Percentiles rank a stretch among this genome's conserved stretches.
Evolutionary conservation across 2,113 vertebrate species (phyloP).

Genomic region (Xyrauchen texanus): DNA sequence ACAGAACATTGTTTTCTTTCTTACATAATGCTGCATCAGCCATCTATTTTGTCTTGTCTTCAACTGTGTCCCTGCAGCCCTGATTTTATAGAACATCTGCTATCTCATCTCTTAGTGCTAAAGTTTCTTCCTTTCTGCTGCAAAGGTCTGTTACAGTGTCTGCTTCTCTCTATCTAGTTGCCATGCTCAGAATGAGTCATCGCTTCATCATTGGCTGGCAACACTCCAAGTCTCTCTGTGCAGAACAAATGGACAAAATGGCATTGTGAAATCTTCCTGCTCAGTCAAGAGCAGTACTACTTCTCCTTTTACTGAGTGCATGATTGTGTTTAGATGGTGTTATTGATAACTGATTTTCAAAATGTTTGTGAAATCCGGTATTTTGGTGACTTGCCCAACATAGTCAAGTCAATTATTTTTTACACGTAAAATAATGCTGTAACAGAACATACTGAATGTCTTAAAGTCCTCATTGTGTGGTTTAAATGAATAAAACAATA

Average conservation of each 20-base stretch:
- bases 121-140: constrained; percentile 11
- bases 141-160: constrained; percentile 23
- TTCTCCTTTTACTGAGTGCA: constrained; percentile 6
- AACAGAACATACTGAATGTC: too few species aligned
- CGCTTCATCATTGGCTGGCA: constrained; percentile 35
- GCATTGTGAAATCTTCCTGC: constrained; percentile 34
- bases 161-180: constrained; percentile 25
- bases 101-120: neutral
- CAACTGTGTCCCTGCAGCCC: neutral
- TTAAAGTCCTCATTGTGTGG: too few species aligned
- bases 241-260: constrained; percentile 40
- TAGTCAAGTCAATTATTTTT: too few species aligned
- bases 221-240: constrained; percentile 32
- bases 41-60: neutral
- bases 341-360: constrained; percentile 47
- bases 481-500: too few species aligned
- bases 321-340: constrained; percentile 3
- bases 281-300: constrained; percentile 36
- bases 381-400: too few species aligned
- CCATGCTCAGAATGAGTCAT: constrained; percentile 54
- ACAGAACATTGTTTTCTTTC: too few species aligned
- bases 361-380: constrained; percentile 26
- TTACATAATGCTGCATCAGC: neutral
- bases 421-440: too few species aligned
- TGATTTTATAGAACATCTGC: neutral